Evolutionary conservation across 2,113 vertebrate genomes (phyloP), one percentile per base, ranked within the genome.

Genomic region (Tautogolabrus adspersus): DNA sequence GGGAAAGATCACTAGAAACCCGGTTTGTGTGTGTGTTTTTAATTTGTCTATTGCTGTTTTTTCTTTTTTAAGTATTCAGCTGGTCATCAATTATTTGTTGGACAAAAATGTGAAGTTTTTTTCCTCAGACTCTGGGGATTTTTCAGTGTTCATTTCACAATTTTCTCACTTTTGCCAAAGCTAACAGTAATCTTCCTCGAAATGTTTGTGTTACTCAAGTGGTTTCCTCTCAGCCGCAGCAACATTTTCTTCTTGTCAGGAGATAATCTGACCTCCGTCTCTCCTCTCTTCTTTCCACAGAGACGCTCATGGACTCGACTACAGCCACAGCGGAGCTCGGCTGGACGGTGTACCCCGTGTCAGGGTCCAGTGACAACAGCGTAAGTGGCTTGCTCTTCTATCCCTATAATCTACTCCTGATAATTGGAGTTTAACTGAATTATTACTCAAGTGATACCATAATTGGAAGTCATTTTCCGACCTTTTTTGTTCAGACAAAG

Each of bases 271-370:
- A 92, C 79, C 63, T 6, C 34, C 40, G 11, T 77, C 30, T 87
- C 30, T 77, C 57, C 71, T 77, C 66, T 26, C 22, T 30, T 65
- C 44, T 77, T 42, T 86, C 77, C 76, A 66, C 92, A 99, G 98
- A 99, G 94, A 99, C 95, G 0, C 92, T 99, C 88, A 99, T 99
- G 98, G 98, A 99, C 87, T 99, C 98, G 77, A 99, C 98, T 10
- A 99, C 97, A 0, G 98, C 98, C 0, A 99, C 98, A 0, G 97
- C 98, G 1, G 98, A 99, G 91, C 95, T 99, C 67, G 98, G 98
- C 87, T 99, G 98, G 98, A 98, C 94, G 0, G 97, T 98, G 60
- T 96, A 96, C 88, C 98, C 97, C 76, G 92, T 96, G 0, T 97
- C 97, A 0, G 97, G 97, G 92, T 95, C 98, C 52, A 98, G 97